phyloP scores from a whole-genome alignment of 2,888 invertebrate species.

The Lagria hirta region DNA sequence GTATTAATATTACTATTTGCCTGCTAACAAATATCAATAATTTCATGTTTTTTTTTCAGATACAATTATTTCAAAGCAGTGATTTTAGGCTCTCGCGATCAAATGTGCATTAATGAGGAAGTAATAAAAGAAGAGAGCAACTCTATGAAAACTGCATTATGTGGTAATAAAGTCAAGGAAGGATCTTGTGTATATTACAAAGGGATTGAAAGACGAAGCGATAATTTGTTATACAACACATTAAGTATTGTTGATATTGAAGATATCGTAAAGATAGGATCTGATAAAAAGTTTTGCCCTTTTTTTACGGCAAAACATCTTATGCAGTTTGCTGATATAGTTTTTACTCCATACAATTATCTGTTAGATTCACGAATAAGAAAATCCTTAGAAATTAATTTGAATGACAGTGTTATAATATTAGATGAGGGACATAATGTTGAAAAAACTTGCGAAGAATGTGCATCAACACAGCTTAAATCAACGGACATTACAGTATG shows the following conservation, averaged over 20 bases:
- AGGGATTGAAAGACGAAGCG: constrained; percentile 71
- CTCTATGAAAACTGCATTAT: constrained; percentile 81
- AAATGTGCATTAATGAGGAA: constrained; percentile 93
- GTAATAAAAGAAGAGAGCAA: constrained; percentile 69
- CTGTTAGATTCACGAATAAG: constrained; percentile 5
- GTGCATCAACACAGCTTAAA: constrained; percentile 75
- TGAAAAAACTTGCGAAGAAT: constrained; percentile 93
- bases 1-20: too few species aligned
- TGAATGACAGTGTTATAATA: constrained; percentile 80
- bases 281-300: constrained; percentile 84
- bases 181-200: constrained; percentile 81
- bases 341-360: constrained; percentile 97
- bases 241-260: constrained; percentile 81
- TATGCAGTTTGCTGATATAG: constrained; percentile 84
- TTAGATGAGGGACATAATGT: constrained; percentile 99
- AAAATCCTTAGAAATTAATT: constrained; percentile 53
- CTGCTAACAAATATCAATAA: neutral
- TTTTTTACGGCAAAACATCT: constrained; percentile 89
- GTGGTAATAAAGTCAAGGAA: constrained; percentile 76
- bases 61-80: constrained; percentile 79
- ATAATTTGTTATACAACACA: constrained; percentile 55
- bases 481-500: constrained; percentile 74
- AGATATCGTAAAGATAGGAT: constrained; percentile 81
- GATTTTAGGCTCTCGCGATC: constrained; percentile 93
- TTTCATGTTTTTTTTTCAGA: too few species aligned